Evolutionary conservation across 2,113 vertebrate genomes (phyloP).

Genomic region (Clarias macrocephalus): DNA sequence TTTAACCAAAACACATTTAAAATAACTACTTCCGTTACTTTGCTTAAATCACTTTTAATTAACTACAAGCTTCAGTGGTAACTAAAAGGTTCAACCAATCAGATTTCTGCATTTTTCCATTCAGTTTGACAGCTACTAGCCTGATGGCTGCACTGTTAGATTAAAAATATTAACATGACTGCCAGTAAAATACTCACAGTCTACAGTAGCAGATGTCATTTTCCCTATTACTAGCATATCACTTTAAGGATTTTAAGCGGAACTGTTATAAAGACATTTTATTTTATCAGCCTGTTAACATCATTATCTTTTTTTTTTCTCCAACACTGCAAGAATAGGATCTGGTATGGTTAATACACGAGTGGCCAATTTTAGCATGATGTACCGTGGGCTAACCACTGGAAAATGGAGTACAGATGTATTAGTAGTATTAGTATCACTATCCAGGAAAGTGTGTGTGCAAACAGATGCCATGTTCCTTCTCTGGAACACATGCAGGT

Average conservation of each 20-base stretch:
- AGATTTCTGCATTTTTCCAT: not conserved
- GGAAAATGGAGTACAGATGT: not conserved
- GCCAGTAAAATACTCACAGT: not conserved
- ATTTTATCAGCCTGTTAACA: not conserved
- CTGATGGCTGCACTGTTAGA: not conserved
- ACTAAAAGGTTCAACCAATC: not conserved
- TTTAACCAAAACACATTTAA: not conserved
- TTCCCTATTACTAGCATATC: not conserved
- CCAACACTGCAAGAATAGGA: not conserved
- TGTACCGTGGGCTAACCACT: not conserved
- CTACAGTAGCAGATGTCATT: not conserved
- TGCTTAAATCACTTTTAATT: not conserved
- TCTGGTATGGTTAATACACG: not conserved
- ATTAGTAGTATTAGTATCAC: not conserved
- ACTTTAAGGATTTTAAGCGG: not conserved
- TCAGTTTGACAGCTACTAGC: not conserved
- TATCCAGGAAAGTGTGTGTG: not conserved
- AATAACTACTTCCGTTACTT: not conserved
- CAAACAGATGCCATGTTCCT: slow-evolving; percentile 4
- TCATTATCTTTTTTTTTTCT: not conserved
- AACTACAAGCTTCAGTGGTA: not conserved
- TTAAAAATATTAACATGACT: not conserved
- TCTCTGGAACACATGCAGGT: not conserved
- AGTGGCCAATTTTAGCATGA: not conserved
- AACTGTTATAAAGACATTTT: not conserved